Evolutionary conservation across 2,113 vertebrate species (phyloP).

Genomic region (Xenopus tropicalis): DNA sequence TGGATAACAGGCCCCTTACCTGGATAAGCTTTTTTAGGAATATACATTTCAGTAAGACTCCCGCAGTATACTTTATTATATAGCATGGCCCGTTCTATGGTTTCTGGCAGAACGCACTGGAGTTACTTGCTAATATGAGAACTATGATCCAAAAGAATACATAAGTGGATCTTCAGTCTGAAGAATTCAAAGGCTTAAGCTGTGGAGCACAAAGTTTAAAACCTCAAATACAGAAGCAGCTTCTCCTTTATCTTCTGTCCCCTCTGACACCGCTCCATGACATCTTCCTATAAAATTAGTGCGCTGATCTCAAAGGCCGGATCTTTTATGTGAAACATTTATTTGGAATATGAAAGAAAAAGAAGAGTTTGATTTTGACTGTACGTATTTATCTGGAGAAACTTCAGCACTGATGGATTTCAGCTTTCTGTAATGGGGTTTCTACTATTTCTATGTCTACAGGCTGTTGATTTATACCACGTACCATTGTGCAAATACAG

Average conservation of each 20-base stretch:
- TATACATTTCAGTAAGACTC: no score
- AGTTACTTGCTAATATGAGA: conserved; percentile 10
- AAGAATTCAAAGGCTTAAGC: conserved; percentile 7
- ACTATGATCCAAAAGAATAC: conserved; percentile 13
- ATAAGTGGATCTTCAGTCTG: neutral
- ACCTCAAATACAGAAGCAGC: conserved; percentile 4
- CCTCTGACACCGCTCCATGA: neutral
- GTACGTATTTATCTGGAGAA: no score
- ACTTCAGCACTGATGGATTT: no score
- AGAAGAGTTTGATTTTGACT: no score
- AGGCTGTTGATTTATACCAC: no score
- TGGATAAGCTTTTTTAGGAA: no score
- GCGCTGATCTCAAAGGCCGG: neutral
- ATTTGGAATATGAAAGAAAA: neutral
- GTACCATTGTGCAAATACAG: no score
- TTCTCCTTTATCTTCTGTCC: neutral
- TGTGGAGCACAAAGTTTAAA: conserved; percentile 4
- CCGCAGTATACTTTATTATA: neutral
- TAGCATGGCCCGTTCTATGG: neutral
- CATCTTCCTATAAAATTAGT: conserved; percentile 2
- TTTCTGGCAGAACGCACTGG: neutral
- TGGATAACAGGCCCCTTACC: no score
- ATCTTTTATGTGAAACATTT: neutral
- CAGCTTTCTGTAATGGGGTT: no score
- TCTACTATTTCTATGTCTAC: no score